A percentile compares a stretch with the other conserved stretches of the same genome.
Conservation (phyloP, 1,140 invertebrate species). For the Cotesia chilonis region DNA sequence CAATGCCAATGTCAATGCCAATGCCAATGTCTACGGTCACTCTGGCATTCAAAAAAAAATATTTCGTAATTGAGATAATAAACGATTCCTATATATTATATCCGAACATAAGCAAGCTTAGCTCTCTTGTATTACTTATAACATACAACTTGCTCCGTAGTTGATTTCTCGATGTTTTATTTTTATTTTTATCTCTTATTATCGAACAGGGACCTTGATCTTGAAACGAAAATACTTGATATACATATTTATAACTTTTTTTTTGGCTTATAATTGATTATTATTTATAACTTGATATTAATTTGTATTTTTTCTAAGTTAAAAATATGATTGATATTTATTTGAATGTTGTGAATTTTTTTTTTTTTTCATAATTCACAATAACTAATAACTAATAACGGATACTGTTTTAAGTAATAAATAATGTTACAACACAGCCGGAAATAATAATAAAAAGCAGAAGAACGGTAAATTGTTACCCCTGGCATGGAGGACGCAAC, state of each 20-base stretch:
- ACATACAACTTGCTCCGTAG: not conserved
- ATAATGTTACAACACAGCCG: not conserved
- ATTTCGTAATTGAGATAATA: conserved; percentile 30
- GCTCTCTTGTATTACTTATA: too few species aligned
- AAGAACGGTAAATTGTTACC: conserved; percentile 34
- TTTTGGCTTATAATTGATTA: not conserved
- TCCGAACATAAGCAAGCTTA: too few species aligned
- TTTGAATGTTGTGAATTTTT: not conserved
- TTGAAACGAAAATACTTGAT: not conserved
- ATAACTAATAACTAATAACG: not conserved
- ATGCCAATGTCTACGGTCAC: conserved; percentile 27
- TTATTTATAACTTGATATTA: not conserved
- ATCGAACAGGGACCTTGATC: conserved; percentile 3
- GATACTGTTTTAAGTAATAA: not conserved
- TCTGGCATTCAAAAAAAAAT: not conserved
- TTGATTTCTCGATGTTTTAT: not conserved
- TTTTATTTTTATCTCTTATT: conserved; percentile 12
- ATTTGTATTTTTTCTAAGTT: not conserved
- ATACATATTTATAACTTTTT: not conserved
- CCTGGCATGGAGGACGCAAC: not conserved
- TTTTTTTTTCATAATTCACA: not conserved
- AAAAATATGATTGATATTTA: not conserved
- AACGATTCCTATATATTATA: not conserved
- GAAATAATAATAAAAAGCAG: conserved; percentile 7
- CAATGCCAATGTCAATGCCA: conserved; percentile 50